A percentile compares a stretch with the other conserved stretches of the same genome.
These are phyloP conservation scores for Drosophila colorata DNA, from an alignment of 2,888 invertebrate genomes.

Conservation along the genomic window DNA sequence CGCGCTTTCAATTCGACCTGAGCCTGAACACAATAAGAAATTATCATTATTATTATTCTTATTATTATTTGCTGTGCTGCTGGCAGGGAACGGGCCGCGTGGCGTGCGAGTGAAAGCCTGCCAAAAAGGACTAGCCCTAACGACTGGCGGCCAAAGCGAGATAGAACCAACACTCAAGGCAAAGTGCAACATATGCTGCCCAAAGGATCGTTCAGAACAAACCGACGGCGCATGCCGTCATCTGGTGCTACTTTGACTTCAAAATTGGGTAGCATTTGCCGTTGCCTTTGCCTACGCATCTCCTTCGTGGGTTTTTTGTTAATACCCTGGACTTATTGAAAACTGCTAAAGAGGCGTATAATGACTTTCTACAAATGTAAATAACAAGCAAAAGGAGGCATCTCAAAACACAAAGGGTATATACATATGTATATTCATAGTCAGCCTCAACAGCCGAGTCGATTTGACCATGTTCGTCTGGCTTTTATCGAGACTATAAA, in stretches of 20 bases:
- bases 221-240: slow-evolving; percentile 84
- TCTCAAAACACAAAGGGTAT: too few relatives aligned
- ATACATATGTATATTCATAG: too few relatives aligned
- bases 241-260: slow-evolving; percentile 84
- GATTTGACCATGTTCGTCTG: too few relatives aligned
- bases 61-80: slow-evolving; percentile 6
- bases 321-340: background rate
- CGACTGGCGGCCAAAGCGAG: slow-evolving; percentile 49
- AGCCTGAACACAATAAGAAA: slow-evolving; percentile 68
- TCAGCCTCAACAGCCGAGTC: too few relatives aligned
- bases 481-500: too few relatives aligned
- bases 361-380: too few relatives aligned
- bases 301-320: slow-evolving; percentile 19
- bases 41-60: slow-evolving; percentile 73
- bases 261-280: slow-evolving; percentile 81
- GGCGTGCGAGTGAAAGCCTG: slow-evolving; percentile 76
- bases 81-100: slow-evolving; percentile 54
- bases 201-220: slow-evolving; percentile 73
- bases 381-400: too few relatives aligned
- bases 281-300: slow-evolving; percentile 35
- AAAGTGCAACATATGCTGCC: slow-evolving; percentile 82
- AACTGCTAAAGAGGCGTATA: background rate
- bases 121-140: slow-evolving; percentile 55
- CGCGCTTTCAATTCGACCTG: slow-evolving; percentile 31
- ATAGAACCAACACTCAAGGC: slow-evolving; percentile 52